Percentiles rank a stretch among this genome's conserved stretches.
Conservation (phyloP, 2,888 invertebrate genomes). For the Rhopalosiphum nymphaeae region DNA sequence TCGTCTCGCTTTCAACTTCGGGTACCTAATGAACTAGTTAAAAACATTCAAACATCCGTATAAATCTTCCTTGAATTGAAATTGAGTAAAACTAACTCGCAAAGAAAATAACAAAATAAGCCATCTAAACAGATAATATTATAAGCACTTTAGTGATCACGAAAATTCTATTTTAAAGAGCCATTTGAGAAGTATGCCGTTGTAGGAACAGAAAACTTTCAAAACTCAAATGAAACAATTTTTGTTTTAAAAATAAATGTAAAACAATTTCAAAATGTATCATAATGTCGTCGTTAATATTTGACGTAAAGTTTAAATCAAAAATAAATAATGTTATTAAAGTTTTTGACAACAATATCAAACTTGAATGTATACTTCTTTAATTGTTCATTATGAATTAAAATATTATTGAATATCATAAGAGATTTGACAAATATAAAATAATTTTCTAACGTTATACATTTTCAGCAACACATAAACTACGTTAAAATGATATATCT, state of each 20-base stretch:
- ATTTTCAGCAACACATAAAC: not conserved
- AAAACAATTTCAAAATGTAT: not conserved
- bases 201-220: not conserved
- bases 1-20: not conserved
- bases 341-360: not conserved
- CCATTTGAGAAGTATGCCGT: not conserved
- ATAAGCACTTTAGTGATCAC: not conserved
- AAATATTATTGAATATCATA: not conserved
- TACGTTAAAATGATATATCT: not conserved
- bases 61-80: not conserved
- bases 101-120: not conserved
- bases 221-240: not conserved
- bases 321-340: not conserved
- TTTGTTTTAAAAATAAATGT: not conserved
- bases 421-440: not conserved
- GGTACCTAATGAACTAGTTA: not conserved
- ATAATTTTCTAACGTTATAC: not conserved
- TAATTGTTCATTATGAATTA: not conserved
- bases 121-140: not conserved
- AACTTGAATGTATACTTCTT: not conserved
- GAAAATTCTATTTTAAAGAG: not conserved
- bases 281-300: not conserved
- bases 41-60: not conserved
- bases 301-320: not conserved
- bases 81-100: not conserved